Evolutionary conservation across 2,888 invertebrate species (phyloP), one percentile per base, ranked within the genome.

Genomic region (Spisula subtruncata): DNA sequence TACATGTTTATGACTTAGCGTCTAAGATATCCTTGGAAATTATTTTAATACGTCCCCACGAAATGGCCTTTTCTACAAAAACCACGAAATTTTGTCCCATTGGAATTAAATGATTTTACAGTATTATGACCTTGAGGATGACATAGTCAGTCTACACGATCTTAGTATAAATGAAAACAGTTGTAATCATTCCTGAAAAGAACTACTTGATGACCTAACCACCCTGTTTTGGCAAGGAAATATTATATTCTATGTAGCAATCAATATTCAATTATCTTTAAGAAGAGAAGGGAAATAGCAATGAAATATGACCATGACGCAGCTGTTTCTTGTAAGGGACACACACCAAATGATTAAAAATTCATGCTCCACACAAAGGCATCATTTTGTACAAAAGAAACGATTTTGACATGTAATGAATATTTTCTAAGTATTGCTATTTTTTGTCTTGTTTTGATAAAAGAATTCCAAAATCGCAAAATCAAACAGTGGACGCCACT

Each of bases 201-300:
- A 25, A n/a, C n/a, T 25, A 66, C 20, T n/a, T 66, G n/a, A 10
- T 66, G 12, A 66, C 60, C n/a, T 25, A 10, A 66, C 60, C n/a
- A 66, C 60, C 2, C 12, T 66, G 60, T 6, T 25, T 66, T 25
- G 60, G n/a, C 60, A 25, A 6, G 0, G 51, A 51, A 51, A 66
- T 25, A 25, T n/a, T 25, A 20, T 25, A 66, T 66, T 25, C 25
- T 66, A 66, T 25, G 8, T 25, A 0, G 1, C 5, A 66, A 75
- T 75, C 75, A 75, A 75, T 75, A 75, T 32, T 75, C 32, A 32
- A 75, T 75, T 75, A 32, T 75, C 75, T 32, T 75, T 14, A 75
- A 25, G 29, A 35, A 66, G 35, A 75, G 16, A 18, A 32, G 14
- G 35, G 16, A 32, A 32, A 6, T 1, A 75, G 41, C 35, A 35